These are phyloP conservation scores for Nephrotoma guestfalica DNA, from an alignment of 2,888 invertebrate species.

Conservation along the genomic window DNA sequence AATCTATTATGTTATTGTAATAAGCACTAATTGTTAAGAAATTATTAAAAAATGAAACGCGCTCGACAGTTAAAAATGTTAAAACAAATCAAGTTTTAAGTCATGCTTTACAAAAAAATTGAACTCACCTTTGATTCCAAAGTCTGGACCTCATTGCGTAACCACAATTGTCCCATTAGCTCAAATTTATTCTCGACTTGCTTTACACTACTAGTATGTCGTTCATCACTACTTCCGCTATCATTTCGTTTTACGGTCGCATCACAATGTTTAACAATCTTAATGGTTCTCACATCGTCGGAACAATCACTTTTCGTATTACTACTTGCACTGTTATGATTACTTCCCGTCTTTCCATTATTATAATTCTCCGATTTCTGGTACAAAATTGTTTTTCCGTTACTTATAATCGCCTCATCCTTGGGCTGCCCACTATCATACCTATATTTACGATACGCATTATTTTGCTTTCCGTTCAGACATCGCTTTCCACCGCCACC, in stretches of 20 bases:
- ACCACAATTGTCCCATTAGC: constrained; percentile 77
- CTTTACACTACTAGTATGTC: not conserved
- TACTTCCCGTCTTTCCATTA: constrained; percentile 17
- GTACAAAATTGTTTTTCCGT: not conserved
- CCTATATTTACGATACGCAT: not conserved
- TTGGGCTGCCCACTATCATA: not conserved
- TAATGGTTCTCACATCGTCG: not conserved
- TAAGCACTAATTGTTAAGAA: too few relatives aligned
- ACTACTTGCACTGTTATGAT: constrained; percentile 24
- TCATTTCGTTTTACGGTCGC: not conserved
- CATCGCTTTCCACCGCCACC: constrained; percentile 6
- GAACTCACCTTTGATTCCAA: constrained; percentile 55
- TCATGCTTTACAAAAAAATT: too few relatives aligned
- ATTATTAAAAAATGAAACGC: too few relatives aligned
- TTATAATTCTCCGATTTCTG: not conserved
- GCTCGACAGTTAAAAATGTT: too few relatives aligned
- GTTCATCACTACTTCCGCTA: constrained; percentile 13
- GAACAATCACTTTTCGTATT: constrained; percentile 2
- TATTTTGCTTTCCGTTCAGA: not conserved
- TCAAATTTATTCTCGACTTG: constrained; percentile 18
- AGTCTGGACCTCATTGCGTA: constrained; percentile 75
- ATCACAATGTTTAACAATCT: not conserved
- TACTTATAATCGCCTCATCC: not conserved
- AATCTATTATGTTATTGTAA: too few relatives aligned
- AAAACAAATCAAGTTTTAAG: not conserved